Conservation (phyloP, 2,888 invertebrate species). For the Pollenia angustigena region DNA sequence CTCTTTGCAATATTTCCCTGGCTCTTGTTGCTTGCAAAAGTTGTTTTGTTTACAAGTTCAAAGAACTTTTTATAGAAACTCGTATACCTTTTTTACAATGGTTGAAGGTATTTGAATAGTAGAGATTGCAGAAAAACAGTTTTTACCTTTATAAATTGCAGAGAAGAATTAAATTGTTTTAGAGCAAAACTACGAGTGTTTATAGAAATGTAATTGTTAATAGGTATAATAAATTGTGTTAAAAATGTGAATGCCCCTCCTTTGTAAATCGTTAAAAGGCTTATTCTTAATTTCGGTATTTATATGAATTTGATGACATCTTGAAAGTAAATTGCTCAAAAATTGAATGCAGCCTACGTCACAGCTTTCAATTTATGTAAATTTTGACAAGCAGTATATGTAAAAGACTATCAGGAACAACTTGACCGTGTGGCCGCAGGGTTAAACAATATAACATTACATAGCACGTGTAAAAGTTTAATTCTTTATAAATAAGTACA, state of each 20-base stretch:
- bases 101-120: background rate
- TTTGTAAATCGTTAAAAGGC: background rate
- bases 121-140: background rate
- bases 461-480: no score
- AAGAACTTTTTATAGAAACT: constrained; percentile 33
- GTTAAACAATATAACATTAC: no score
- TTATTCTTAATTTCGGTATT: constrained; percentile 7
- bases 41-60: constrained; percentile 47
- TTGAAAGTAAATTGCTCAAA: no score
- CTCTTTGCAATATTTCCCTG: constrained; percentile 36
- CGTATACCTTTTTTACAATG: background rate
- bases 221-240: constrained; percentile 14
- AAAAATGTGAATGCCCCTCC: constrained; percentile 38
- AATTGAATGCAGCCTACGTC: no score
- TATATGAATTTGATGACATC: no score
- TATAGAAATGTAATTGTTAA: background rate
- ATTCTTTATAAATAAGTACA: no score
- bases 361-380: no score
- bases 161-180: background rate
- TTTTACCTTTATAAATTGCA: constrained; percentile 6
- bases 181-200: background rate
- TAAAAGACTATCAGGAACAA: no score
- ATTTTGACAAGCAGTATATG: no score
- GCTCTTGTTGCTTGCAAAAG: constrained; percentile 16
- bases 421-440: no score